phyloP scores from a whole-genome alignment of 1,140 invertebrate species.

The Caenorhabditis briggsae region DNA sequence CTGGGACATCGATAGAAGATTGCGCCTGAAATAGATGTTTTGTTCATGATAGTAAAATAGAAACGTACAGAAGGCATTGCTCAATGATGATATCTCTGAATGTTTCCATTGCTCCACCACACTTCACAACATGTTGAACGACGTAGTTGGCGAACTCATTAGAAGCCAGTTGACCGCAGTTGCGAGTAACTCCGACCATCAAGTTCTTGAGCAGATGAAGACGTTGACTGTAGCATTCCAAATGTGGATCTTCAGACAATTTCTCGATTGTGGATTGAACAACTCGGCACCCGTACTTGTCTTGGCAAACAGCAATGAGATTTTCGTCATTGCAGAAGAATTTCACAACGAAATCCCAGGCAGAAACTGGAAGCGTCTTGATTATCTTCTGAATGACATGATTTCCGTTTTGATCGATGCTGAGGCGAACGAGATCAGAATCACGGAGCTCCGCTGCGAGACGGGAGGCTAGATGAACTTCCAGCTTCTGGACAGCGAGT shows the following conservation, averaged over 20 bases:
- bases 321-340: constrained; percentile 28
- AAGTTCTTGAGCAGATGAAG: constrained; percentile 11
- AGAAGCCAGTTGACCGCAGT: constrained; percentile 56
- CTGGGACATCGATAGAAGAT: constrained; percentile 60
- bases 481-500: constrained; percentile 60
- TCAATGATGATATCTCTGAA: constrained; percentile 66
- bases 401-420: constrained; percentile 67
- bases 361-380: background rate
- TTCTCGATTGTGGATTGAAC: constrained; percentile 65
- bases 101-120: background rate
- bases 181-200: constrained; percentile 22
- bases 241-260: constrained; percentile 19
- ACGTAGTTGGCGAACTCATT: constrained; percentile 69
- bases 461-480: background rate
- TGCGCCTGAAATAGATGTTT: constrained; percentile 40
- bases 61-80: constrained; percentile 64
- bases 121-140: constrained; percentile 63
- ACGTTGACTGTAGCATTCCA: background rate
- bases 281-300: constrained; percentile 68
- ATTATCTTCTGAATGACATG: constrained; percentile 65
- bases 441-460: constrained; percentile 35
- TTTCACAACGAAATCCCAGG: constrained; percentile 11
- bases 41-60: too few relatives aligned
- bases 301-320: constrained; percentile 60
- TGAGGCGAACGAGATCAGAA: constrained; percentile 51